phyloP scores from a whole-genome alignment of 2,113 vertebrate species.

The Erinaceus europaeus region DNA sequence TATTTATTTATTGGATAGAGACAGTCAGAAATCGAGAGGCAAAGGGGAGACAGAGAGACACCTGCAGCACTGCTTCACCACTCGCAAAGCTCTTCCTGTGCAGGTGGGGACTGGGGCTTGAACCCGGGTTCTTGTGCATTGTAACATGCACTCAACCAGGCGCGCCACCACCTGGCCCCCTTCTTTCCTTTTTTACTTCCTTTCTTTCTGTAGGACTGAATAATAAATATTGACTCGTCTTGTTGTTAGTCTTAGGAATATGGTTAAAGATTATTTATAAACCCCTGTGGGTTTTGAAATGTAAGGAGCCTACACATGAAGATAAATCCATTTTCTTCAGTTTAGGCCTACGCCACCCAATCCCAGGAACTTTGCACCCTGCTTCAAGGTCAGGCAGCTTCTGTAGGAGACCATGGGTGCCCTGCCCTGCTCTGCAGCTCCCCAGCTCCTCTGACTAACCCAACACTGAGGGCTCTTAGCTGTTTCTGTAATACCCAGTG shows the following conservation, averaged over 20 bases:
- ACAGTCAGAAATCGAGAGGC: too few relatives aligned
- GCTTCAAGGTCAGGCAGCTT: not conserved
- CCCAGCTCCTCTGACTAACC: not conserved
- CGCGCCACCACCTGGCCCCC: too few relatives aligned
- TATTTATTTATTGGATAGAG: too few relatives aligned
- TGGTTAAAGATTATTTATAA: conserved; percentile 28
- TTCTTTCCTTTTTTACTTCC: too few relatives aligned
- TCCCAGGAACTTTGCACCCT: not conserved
- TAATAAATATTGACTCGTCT: not conserved
- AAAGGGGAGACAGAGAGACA: too few relatives aligned
- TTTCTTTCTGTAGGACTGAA: not conserved
- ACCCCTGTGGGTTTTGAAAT: conserved; percentile 30
- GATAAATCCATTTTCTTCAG: not conserved
- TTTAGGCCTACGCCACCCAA: not conserved
- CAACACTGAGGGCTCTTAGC: not conserved
- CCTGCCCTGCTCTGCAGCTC: not conserved
- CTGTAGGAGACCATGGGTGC: not conserved
- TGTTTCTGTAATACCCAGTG: not conserved
- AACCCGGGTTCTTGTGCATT: too few relatives aligned
- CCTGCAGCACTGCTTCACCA: too few relatives aligned
- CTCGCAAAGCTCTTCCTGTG: too few relatives aligned
- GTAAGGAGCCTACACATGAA: not conserved
- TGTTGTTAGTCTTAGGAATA: not conserved
- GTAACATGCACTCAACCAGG: too few relatives aligned
- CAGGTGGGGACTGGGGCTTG: too few relatives aligned